Conservation (phyloP, 2,797 vertebrate species). For the Yasuhikotakia modesta region DNA sequence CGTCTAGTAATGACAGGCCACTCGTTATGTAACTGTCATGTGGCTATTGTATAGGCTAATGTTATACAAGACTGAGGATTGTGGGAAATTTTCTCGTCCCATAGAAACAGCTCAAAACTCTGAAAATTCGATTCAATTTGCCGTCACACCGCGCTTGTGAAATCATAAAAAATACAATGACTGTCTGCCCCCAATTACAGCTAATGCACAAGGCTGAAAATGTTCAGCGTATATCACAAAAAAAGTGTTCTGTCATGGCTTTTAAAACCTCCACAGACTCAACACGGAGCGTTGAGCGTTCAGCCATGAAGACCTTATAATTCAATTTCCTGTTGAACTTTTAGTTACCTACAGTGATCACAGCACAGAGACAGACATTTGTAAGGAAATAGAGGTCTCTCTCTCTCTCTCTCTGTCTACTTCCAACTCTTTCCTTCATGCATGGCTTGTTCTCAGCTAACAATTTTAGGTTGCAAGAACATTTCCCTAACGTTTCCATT, state of each 20-base stretch:
- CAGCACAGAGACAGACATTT: not conserved
- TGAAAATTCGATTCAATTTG: slow-evolving; percentile 9
- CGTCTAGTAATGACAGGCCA: slow-evolving; percentile 36
- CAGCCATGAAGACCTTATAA: slow-evolving; percentile 57
- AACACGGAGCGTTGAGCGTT: slow-evolving; percentile 56
- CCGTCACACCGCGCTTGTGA: slow-evolving; percentile 25
- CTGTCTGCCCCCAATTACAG: slow-evolving; percentile 25
- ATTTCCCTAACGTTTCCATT: too few species aligned
- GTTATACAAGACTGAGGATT: slow-evolving; percentile 18
- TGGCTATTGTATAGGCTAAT: slow-evolving; percentile 25
- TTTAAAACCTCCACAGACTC: slow-evolving; percentile 51
- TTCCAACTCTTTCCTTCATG: slow-evolving; percentile 42
- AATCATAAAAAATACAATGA: slow-evolving; percentile 17
- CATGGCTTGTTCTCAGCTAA: slow-evolving; percentile 33
- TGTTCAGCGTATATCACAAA: slow-evolving; percentile 20
- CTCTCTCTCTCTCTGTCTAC: slow-evolving; percentile 2
- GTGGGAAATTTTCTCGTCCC: slow-evolving; percentile 22
- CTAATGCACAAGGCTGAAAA: slow-evolving; percentile 23
- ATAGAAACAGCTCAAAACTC: not conserved
- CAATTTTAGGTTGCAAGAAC: too few species aligned
- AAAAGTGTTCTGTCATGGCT: slow-evolving; percentile 17
- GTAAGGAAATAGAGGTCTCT: slow-evolving; percentile 38
- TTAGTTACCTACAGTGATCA: slow-evolving; percentile 58
- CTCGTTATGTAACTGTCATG: slow-evolving; percentile 28
- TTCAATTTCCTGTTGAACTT: slow-evolving; percentile 72